Evolutionary conservation across 2,797 vertebrate genomes (phyloP).

Genomic region (Cercopithecus neglectus): DNA sequence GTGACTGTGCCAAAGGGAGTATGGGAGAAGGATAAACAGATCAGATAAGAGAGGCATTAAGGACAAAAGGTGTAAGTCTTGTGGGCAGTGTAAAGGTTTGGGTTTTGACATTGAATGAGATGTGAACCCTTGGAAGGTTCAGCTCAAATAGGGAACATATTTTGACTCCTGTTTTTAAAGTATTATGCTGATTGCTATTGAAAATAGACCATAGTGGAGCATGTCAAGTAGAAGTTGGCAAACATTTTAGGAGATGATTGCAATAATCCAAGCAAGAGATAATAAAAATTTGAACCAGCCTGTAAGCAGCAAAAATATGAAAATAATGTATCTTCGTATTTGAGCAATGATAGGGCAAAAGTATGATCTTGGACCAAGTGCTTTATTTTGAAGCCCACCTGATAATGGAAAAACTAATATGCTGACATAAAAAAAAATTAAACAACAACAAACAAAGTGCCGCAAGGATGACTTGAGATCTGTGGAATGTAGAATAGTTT

Average conservation of each 20-base stretch:
- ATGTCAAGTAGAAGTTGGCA: neutral
- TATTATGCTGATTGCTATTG: neutral
- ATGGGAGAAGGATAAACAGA: too few species aligned
- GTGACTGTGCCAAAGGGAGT: neutral
- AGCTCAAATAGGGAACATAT: neutral
- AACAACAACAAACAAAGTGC: neutral
- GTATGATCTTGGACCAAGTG: neutral
- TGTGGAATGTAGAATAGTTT: neutral
- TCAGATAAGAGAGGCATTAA: neutral
- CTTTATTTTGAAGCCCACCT: neutral
- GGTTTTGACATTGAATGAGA: neutral
- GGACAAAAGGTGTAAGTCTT: neutral
- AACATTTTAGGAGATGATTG: neutral
- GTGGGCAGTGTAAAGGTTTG: neutral
- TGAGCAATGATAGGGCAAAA: neutral
- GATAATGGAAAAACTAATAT: neutral
- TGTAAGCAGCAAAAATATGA: neutral
- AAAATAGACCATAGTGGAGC: neutral
- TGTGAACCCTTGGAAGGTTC: neutral
- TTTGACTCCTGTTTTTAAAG: neutral
- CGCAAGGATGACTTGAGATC: neutral
- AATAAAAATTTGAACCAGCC: neutral
- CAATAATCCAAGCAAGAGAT: neutral
- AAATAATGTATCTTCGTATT: neutral
- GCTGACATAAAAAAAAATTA: neutral